phyloP scores from a whole-genome alignment of 2,888 invertebrate genomes.

The Erannis defoliaria region DNA sequence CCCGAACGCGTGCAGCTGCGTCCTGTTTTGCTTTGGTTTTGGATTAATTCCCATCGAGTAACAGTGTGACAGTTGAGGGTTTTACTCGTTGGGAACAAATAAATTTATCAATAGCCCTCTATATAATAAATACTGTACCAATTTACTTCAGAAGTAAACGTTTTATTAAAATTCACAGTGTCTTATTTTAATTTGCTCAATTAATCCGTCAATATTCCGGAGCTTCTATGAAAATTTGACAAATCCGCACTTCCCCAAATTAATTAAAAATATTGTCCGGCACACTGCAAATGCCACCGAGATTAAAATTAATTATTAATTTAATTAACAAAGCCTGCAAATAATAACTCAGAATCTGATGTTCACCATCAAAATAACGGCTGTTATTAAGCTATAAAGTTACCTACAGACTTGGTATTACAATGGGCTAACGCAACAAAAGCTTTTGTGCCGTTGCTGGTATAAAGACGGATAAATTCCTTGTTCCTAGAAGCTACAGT shows the following conservation, averaged over 20 bases:
- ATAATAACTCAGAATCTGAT: constrained; percentile 21
- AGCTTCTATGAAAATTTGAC: not conserved
- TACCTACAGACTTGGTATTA: constrained; percentile 36
- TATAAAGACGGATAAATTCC: constrained; percentile 44
- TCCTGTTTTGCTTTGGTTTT: no score
- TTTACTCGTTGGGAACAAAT: no score
- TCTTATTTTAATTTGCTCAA: not conserved
- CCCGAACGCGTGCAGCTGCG: no score
- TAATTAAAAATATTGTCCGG: not conserved
- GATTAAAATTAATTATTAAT: constrained; percentile 26
- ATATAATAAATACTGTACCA: no score
- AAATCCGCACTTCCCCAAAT: not conserved
- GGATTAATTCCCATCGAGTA: no score
- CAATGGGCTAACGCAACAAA: constrained; percentile 47
- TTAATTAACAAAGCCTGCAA: constrained; percentile 22
- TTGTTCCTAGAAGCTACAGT: constrained; percentile 17
- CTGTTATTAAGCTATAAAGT: constrained; percentile 35
- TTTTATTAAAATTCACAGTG: not conserved
- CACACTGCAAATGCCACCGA: constrained; percentile 1
- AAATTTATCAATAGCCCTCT: no score
- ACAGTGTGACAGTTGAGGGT: no score
- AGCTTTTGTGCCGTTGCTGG: constrained; percentile 47
- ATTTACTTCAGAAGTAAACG: no score
- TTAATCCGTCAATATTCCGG: not conserved
- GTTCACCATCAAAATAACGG: constrained; percentile 14